Base-by-base conservation (phyloP, 2,888 invertebrate species). In the Polia nebulosa region DNA sequence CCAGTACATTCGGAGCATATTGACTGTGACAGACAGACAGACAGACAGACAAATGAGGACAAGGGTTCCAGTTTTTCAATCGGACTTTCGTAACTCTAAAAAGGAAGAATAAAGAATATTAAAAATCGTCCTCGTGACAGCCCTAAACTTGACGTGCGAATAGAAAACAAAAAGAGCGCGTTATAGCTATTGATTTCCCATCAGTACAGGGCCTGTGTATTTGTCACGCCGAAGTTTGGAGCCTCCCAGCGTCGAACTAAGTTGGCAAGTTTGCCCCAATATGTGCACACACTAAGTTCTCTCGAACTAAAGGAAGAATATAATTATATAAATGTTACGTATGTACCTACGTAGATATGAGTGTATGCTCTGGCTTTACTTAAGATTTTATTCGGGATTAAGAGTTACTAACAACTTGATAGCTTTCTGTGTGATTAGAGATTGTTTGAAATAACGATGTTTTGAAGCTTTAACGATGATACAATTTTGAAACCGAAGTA, bases 191-290 rank as follows among this genome's bases (percentile, higher is more conserved):
- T 87, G 92, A 92, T 92, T 92, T 89, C 65, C 85, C 89, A 89
- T 91, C 90, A 91, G 87, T 79, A 83, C 76, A 67, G 72, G 74
- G 80, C 84, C 87, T 83, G 84, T 87, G 89, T 87, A 85, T 89
- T 90, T 91, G 92, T 91, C 90, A 91, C 89, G 88, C 64, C 70
- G 81, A 91, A 92, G 80, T 90, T 89, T 62, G 76, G 72, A 84
- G 80, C 69, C 71, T 76, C 70, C 72, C 55, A 77, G 76, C 73
- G 65, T 53, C 65, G 64, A 73, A 70, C 80, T 62, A 78, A 83
- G 77, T 83, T 81, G 73, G 67, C 66, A 80, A 83, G 76, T 81
- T 76, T 56, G 39, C 22, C 53, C 78, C 77, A 83, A 81, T 83
- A 72, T 83, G 80, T 81, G 83, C 74, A 66, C 56, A 59, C 52